These are phyloP conservation scores for Recurvirostra avosetta DNA, from an alignment of 2,113 vertebrate genomes.

Conservation along the genomic window DNA sequence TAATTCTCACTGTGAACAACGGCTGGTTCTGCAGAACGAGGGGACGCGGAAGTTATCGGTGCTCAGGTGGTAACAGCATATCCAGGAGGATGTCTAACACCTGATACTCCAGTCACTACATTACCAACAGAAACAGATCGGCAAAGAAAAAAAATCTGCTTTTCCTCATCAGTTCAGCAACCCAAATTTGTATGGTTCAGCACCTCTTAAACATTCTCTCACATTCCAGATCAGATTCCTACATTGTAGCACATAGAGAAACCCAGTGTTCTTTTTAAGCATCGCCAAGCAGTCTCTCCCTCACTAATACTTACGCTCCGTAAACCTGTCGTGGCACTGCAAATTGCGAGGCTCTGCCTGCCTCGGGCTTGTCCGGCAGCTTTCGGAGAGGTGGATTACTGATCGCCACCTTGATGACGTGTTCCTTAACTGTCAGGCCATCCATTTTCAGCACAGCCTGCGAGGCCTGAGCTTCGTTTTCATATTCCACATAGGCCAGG, in stretches of 20 bases:
- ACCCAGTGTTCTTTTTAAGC: rapidly evolving
- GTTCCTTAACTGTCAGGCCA: constrained; percentile 78
- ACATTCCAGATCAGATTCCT: background rate
- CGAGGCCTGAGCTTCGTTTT: constrained; percentile 86
- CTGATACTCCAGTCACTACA: rapidly evolving
- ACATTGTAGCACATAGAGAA: rapidly evolving
- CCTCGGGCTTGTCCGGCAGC: constrained; percentile 64
- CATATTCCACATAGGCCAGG: constrained; percentile 95
- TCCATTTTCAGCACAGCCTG: constrained; percentile 94
- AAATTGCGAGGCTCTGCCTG: constrained; percentile 24
- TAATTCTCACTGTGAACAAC: background rate
- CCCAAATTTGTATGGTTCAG: rapidly evolving
- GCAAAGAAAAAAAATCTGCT: background rate
- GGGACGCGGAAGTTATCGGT: rapidly evolving
- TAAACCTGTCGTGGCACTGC: constrained; percentile 73
- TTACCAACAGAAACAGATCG: no score
- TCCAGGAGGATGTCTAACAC: rapidly evolving
- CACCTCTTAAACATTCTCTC: background rate
- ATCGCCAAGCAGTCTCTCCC: background rate
- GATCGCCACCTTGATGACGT: constrained; percentile 89
- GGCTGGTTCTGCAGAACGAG: background rate
- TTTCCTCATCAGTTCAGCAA: background rate
- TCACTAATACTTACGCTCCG: constrained; percentile 82
- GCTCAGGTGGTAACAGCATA: background rate
- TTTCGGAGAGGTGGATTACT: constrained; percentile 91